Evolutionary conservation across 2,113 vertebrate species (phyloP).

Genomic region (Circaetus cinerascens): DNA sequence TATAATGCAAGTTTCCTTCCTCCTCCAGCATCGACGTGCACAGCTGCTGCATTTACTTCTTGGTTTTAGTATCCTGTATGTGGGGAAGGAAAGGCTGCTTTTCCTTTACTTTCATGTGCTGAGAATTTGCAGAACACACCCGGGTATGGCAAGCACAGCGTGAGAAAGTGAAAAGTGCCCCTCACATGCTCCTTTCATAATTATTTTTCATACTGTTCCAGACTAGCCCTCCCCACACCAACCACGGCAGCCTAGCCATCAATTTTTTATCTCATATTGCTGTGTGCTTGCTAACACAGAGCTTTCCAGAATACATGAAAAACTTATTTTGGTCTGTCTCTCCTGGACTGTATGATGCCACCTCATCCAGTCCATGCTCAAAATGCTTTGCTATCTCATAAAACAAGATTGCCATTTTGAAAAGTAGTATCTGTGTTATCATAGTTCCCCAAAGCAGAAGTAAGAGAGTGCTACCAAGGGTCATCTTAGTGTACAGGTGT

Average conservation of each 20-base stretch:
- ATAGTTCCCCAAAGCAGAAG: not conserved
- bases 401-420: not conserved
- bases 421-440: accelerated
- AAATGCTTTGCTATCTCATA: not conserved
- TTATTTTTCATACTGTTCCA: not conserved
- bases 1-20: not conserved
- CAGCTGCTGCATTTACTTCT: not conserved
- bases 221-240: not conserved
- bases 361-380: not conserved
- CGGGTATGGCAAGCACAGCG: accelerated
- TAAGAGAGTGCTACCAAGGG: not conserved
- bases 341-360: not conserved
- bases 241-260: not conserved
- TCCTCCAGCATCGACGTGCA: accelerated
- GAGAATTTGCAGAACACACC: not conserved
- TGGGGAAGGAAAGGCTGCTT: not conserved
- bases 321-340: not conserved
- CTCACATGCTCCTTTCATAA: not conserved
- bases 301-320: not conserved
- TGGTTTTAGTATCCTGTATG: not conserved
- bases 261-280: accelerated
- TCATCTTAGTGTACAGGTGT: no score
- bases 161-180: not conserved
- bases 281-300: not conserved
- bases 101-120: not conserved